phyloP scores from a whole-genome alignment of 2,113 vertebrate species.

The Tachysurus vachellii region DNA sequence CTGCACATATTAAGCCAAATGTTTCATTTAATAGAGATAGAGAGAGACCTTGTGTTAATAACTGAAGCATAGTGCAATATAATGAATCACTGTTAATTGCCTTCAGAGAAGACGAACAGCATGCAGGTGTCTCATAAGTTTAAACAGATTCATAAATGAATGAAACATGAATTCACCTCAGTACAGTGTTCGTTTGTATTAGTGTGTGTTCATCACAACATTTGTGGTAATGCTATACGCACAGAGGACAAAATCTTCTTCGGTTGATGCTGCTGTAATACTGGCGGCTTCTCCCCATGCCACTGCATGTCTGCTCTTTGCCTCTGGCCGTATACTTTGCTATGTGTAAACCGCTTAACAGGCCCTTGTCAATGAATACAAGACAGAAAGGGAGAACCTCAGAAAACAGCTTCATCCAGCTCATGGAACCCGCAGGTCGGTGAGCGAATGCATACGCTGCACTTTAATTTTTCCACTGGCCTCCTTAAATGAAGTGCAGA shows the following conservation, averaged over 20 bases:
- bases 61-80: background rate
- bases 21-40: conserved; percentile 22
- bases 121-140: no score
- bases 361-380: conserved; percentile 67
- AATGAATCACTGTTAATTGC: conserved; percentile 2
- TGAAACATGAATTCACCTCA: background rate
- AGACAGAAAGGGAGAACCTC: conserved; percentile 31
- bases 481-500: conserved; percentile 59
- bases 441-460: background rate
- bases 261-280: conserved; percentile 37
- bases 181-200: conserved; percentile 11
- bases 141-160: background rate
- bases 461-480: conserved; percentile 48
- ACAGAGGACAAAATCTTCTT: conserved; percentile 48
- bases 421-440: background rate
- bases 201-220: conserved; percentile 10
- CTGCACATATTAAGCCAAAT: conserved; percentile 25
- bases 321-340: conserved; percentile 60
- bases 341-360: conserved; percentile 58
- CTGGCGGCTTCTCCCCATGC: conserved; percentile 30
- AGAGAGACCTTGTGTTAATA: conserved; percentile 1
- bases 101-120: background rate
- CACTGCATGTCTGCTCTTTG: conserved; percentile 48
- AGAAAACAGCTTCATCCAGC: conserved; percentile 56
- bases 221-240: conserved; percentile 45